These are phyloP conservation scores for Drosophila sulfurigaster DNA, from an alignment of 1,140 invertebrate species.

Conservation along the genomic window DNA sequence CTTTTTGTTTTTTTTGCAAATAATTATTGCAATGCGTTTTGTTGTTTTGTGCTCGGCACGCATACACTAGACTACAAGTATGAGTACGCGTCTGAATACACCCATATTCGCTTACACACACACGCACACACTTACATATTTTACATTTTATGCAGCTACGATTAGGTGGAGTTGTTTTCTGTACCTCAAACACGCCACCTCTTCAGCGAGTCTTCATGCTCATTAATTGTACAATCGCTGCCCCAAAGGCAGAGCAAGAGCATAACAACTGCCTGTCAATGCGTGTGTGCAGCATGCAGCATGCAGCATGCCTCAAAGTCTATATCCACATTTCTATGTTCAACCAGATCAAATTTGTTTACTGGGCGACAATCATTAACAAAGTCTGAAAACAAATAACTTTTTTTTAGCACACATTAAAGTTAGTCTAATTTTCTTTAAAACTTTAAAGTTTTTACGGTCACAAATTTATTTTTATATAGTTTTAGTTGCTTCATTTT, in stretches of 20 bases:
- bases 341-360: too few relatives aligned
- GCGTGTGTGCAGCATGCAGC: too few relatives aligned
- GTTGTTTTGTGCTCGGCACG: constrained; percentile 34
- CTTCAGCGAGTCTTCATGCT: constrained; percentile 39
- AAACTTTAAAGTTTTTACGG: too few relatives aligned
- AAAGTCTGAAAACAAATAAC: too few relatives aligned
- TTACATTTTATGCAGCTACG: neutral
- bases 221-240: constrained; percentile 53
- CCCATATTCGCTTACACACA: constrained; percentile 4
- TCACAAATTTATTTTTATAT: too few relatives aligned
- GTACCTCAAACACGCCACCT: constrained; percentile 29
- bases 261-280: neutral
- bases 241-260: neutral
- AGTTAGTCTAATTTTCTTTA: too few relatives aligned
- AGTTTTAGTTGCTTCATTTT: too few relatives aligned
- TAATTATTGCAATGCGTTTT: constrained; percentile 77
- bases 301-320: too few relatives aligned
- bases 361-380: too few relatives aligned
- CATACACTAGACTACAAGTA: constrained; percentile 25
- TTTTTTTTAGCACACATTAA: too few relatives aligned
- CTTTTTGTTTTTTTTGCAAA: constrained; percentile 34
- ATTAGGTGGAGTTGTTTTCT: constrained; percentile 23
- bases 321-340: too few relatives aligned
- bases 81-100: constrained; percentile 8
- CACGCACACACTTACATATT: neutral